These are phyloP conservation scores for Neodon shergylaensis DNA, from an alignment of 2,113 vertebrate species.

Conservation along the genomic window DNA sequence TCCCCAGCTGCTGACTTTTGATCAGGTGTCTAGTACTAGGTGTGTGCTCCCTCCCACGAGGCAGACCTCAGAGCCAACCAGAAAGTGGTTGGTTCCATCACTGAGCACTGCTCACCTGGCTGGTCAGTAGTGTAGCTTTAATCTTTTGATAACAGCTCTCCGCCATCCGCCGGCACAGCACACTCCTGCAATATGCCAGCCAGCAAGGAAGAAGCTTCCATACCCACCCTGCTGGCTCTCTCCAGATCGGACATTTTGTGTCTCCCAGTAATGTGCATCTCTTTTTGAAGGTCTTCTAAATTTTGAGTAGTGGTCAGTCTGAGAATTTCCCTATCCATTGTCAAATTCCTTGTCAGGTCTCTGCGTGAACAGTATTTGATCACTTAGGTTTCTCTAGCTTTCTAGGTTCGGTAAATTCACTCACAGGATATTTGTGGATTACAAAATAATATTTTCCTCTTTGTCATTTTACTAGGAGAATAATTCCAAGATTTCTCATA, in stretches of 20 bases:
- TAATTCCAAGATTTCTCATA: not conserved
- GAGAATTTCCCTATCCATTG: not conserved
- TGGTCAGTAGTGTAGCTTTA: not conserved
- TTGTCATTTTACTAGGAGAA: not conserved
- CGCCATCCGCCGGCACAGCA: too few species aligned
- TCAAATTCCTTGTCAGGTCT: not conserved
- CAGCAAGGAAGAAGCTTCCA: not conserved
- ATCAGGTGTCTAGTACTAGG: not conserved
- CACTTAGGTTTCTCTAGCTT: not conserved
- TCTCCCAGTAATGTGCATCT: not conserved
- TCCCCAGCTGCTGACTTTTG: not conserved
- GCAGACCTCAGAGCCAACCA: not conserved
- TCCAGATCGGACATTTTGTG: not conserved
- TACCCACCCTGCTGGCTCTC: not conserved
- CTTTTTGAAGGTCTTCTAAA: not conserved
- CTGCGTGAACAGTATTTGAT: not conserved
- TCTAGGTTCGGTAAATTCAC: not conserved
- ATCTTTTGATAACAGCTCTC: not conserved
- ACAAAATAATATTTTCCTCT: not conserved
- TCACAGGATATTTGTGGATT: not conserved
- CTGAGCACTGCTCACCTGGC: not conserved
- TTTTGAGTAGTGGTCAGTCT: not conserved
- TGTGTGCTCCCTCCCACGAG: not conserved
- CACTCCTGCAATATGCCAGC: not conserved
- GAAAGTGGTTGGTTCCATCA: not conserved